Conservation (phyloP, 2,797 vertebrate species). For the Melanotaenia nigrans region DNA sequence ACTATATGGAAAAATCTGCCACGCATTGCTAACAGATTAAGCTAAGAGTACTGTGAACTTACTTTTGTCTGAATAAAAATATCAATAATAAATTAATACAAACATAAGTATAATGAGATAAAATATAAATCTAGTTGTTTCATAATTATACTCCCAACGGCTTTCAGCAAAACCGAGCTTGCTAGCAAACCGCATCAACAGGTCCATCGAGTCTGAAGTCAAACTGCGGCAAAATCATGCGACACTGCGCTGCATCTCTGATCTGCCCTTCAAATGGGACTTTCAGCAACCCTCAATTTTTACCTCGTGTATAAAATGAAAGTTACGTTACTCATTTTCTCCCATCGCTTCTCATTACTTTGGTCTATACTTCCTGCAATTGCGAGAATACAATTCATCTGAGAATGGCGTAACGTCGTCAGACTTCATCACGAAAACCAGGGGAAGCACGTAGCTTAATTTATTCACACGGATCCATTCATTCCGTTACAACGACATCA, state of each 20-base stretch:
- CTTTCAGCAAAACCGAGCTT: neutral
- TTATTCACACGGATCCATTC: neutral
- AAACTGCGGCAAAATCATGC: constrained; percentile 71
- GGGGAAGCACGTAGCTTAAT: constrained; percentile 64
- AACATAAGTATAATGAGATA: neutral
- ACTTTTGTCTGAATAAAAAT: neutral
- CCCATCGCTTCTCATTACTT: neutral
- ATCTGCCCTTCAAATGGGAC: constrained; percentile 32
- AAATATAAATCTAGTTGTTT: neutral
- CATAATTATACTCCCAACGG: neutral
- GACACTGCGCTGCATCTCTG: constrained; percentile 13
- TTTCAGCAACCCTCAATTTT: neutral
- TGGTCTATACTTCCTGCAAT: neutral
- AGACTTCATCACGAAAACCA: constrained; percentile 47
- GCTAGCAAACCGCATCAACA: constrained; percentile 59
- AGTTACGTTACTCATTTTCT: neutral
- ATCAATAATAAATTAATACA: neutral
- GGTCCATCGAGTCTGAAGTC: constrained; percentile 48
- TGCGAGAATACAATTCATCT: neutral
- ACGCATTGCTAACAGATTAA: neutral
- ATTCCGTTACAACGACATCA: neutral
- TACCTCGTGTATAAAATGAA: neutral
- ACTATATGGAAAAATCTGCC: neutral
- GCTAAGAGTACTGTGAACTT: neutral
- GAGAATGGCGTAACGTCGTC: constrained; percentile 28